phyloP scores from a whole-genome alignment of 1,140 invertebrate species.

The Pogonomyrmex californicus region DNA sequence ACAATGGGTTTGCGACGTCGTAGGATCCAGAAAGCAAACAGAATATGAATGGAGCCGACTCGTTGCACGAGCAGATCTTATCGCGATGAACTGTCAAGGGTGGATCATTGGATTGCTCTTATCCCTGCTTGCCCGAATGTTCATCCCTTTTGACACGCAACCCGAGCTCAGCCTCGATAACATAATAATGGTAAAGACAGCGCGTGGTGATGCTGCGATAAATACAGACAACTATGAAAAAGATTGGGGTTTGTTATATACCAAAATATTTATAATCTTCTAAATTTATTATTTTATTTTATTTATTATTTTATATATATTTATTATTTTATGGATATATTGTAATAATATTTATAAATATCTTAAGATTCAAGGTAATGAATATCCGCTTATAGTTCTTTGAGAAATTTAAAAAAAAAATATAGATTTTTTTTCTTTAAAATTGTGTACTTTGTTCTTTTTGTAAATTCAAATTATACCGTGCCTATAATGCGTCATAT shows the following conservation, averaged over 20 bases:
- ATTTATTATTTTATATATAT: no score
- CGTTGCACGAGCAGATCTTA: slow-evolving; percentile 80
- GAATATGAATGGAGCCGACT: slow-evolving; percentile 79
- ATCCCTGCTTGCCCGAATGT: slow-evolving; percentile 76
- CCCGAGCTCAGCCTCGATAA: slow-evolving; percentile 70
- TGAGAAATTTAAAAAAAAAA: background rate
- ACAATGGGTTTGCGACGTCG: slow-evolving; percentile 73
- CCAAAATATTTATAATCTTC: background rate
- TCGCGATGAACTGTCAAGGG: slow-evolving; percentile 80
- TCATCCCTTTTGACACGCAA: slow-evolving; percentile 75
- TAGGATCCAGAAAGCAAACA: slow-evolving; percentile 76
- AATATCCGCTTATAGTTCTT: background rate
- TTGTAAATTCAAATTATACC: slow-evolving; percentile 62
- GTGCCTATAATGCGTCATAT: background rate
- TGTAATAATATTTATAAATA: background rate
- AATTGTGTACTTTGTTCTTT: background rate
- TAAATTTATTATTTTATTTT: slow-evolving; percentile 5
- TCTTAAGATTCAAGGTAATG: background rate
- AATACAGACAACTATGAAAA: background rate
- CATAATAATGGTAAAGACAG: slow-evolving; percentile 52
- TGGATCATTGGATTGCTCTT: slow-evolving; percentile 81
- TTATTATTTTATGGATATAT: slow-evolving; percentile 14
- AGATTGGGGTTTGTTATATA: background rate
- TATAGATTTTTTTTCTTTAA: background rate
- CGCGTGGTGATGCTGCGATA: slow-evolving; percentile 44